Evolutionary conservation across 2,113 vertebrate species (phyloP), one percentile per base, ranked within the genome.

Genomic region (Empidonax traillii): DNA sequence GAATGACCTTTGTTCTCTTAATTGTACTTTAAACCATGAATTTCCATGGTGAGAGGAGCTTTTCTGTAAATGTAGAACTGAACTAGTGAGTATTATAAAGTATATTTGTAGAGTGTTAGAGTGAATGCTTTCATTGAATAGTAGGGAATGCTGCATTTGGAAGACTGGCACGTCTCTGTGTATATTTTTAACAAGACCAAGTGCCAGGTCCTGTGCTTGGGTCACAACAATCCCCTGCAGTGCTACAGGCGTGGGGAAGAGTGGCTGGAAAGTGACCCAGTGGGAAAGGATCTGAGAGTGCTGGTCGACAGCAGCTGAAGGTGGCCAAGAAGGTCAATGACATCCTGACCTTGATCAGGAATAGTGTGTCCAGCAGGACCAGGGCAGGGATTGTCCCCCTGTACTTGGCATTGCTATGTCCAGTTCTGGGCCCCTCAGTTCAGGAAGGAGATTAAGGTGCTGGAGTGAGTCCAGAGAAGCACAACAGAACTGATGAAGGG

Each of bases 401-500:
- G 56, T 6, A 4, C 43, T 56, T 8, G 7, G 43, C 41, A 4
- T 35, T 44, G 44, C 44, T 44, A 18, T 25, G 56, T 35, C 49
- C 66, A 17, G 47, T 3, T 41, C 56, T 71, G 39, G 52, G 13
- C 39, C 56, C 49, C 73, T 37, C 41, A 8, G 9, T 6, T 41
- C 25, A 22, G 11, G 41, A 41, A 22, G 25, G 41, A 35, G 24
- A 14, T 3, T 4, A 66, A 49, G 30, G 16, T 35, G 16, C 66
- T 63, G 75, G 41, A 55, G 5, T 1, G 2, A 25, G 41, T 63
- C 41, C 35, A 18, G 66, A 56, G 49, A 49, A 56, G 49, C 24
- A 47, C 22, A 49, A 0, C 0, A 3, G 30, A 43, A 25, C 41
- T 41, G 66, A 30, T 22, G 24, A 37, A 56, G 35, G 16, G 17